Evolutionary conservation across 2,797 vertebrate species (phyloP).

Genomic region (Stomatorhinus walkeri): DNA sequence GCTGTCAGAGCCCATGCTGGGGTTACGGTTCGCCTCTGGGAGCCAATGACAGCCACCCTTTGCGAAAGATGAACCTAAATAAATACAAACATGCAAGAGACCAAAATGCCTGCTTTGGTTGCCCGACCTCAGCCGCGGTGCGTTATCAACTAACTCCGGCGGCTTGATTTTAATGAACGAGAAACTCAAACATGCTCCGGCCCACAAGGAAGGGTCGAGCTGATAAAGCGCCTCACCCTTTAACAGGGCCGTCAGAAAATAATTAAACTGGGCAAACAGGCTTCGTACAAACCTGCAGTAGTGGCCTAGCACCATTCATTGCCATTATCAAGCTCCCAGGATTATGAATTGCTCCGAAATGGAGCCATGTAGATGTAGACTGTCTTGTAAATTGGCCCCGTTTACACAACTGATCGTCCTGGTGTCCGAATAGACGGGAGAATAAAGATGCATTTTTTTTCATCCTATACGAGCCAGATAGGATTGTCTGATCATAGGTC

Average conservation of each 20-base stretch:
- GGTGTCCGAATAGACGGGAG: not conserved
- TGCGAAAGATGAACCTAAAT: not conserved
- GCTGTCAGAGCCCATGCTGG: not conserved
- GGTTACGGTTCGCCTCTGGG: not conserved
- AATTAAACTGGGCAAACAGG: conserved; percentile 30
- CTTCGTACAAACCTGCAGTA: not conserved
- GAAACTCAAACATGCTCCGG: conserved; percentile 11
- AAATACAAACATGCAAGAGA: not conserved
- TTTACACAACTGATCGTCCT: not conserved
- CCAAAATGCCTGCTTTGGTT: not conserved
- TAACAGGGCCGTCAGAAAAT: conserved; percentile 21
- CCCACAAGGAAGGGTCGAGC: not conserved
- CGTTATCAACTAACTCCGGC: conserved; percentile 2
- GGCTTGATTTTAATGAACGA: conserved; percentile 20
- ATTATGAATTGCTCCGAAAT: not conserved
- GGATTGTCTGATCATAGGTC: conserved; percentile 11
- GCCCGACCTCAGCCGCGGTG: not conserved
- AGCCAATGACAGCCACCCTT: not conserved
- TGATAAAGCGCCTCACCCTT: conserved; percentile 15
- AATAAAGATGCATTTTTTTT: not conserved
- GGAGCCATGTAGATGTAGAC: not conserved
- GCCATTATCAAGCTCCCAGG: not conserved
- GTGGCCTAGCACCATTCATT: not conserved
- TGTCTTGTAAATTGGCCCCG: not conserved
- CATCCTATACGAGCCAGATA: not conserved